Percentiles rank a stretch among this genome's conserved stretches.
phyloP scores from a whole-genome alignment of 2,797 vertebrate species.

The Propithecus perrieri region DNA sequence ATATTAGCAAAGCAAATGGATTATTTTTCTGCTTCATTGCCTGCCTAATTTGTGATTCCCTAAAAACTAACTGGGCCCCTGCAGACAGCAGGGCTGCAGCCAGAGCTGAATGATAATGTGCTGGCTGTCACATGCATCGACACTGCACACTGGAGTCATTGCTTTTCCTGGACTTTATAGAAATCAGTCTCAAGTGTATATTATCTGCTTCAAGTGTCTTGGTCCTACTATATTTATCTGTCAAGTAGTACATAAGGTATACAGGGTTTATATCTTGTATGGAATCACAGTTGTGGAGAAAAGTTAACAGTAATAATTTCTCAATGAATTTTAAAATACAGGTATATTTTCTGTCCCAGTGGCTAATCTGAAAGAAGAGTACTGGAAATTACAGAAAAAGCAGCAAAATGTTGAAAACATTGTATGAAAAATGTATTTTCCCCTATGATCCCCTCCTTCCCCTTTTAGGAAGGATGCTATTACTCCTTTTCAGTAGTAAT shows the following conservation, averaged over 20 bases:
- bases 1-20: not conserved
- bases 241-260: not conserved
- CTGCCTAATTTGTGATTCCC: not conserved
- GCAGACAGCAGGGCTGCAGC: not conserved
- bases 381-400: not conserved
- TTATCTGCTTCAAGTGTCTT: not conserved
- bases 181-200: not conserved
- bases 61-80: not conserved
- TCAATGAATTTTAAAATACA: not conserved
- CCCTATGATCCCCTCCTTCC: not conserved
- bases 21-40: not conserved
- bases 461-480: not conserved
- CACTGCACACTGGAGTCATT: not conserved
- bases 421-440: not conserved
- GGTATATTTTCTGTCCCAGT: not conserved
- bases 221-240: not conserved
- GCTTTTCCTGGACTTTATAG: not conserved
- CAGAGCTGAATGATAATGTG: not conserved
- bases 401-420: not conserved
- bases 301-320: not conserved
- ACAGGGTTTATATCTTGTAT: not conserved
- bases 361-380: not conserved
- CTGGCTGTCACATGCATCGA: not conserved
- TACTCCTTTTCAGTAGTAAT: slow-evolving; percentile 25
- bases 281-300: not conserved